Evolutionary conservation across 2,888 invertebrate genomes (phyloP), one percentile per base, ranked within the genome.

Genomic region (Apamea anceps): DNA sequence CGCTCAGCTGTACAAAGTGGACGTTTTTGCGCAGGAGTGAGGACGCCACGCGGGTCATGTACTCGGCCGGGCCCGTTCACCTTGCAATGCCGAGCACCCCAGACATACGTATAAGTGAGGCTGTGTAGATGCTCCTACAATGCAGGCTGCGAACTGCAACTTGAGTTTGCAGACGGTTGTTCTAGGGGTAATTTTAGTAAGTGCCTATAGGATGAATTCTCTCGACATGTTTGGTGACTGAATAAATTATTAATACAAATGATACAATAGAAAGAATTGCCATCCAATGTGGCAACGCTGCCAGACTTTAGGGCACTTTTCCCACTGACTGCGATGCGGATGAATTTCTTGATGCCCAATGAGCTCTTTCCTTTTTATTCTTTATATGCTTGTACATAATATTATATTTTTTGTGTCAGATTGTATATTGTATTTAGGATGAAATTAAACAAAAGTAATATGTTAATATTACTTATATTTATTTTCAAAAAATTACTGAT

Each of bases 1-100:
- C 79, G 77, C 85, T 78, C 91, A 91, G 89, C 86, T 88, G 88
- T 88, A 80, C 72, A 75, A 82, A 87, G 88, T 81, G 85, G 88
- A 90, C 83, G 89, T 91, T 81, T 84, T 90, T 90, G 85, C 90
- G 87, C 90, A 88, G 85, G 77, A 82, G 77, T 78, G 78, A 62
- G 42, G 80, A 81, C 80, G 78, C 74, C 73, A 76, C 75, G 82
- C 81, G 84, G 89, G 90, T 90, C 89, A 85, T 88, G 89, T 87
- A 91, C 93, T 89, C 90, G 89, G 85, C 86, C 87, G 87, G 90
- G 90, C 95, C 91, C 88, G 95, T 93, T 96, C 93, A 94, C 96
- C 96, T 96, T 96, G 96, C 96, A 96, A 96, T 96, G 96, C 93
- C 96, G 93, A 91, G 91, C 85, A 85, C 88, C 77, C 75, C 60